Conservation (phyloP, 1,140 invertebrate genomes). For the Holotrichia oblita region DNA sequence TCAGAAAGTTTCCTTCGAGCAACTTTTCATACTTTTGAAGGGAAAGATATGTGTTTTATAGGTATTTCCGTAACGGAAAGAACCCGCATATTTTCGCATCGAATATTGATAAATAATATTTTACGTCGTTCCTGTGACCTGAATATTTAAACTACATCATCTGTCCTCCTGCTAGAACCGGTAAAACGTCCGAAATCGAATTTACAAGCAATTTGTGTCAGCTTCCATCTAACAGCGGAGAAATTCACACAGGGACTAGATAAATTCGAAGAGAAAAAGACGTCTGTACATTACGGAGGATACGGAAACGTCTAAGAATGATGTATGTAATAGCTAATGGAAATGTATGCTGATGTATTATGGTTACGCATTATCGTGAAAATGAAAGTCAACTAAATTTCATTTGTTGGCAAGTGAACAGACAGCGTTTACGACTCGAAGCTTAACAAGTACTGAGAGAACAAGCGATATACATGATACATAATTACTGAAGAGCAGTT, state of each 20-base stretch:
- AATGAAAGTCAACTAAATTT: too few relatives aligned
- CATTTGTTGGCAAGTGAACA: too few relatives aligned
- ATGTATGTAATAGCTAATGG: background rate
- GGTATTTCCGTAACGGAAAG: background rate
- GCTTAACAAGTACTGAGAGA: too few relatives aligned
- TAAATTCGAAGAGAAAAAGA: constrained; percentile 22
- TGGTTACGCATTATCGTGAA: background rate
- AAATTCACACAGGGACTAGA: constrained; percentile 19
- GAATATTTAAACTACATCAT: constrained; percentile 35
- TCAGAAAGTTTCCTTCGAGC: too few relatives aligned
- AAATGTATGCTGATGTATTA: background rate
- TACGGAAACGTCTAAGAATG: background rate
- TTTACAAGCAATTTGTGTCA: constrained; percentile 32
- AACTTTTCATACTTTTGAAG: too few relatives aligned
- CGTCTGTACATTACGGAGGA: background rate
- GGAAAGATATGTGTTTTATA: background rate
- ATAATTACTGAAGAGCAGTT: too few relatives aligned
- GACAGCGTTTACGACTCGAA: too few relatives aligned
- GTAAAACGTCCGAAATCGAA: constrained; percentile 36
- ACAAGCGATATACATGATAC: too few relatives aligned
- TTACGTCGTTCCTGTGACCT: constrained; percentile 16
- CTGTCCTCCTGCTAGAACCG: constrained; percentile 10
- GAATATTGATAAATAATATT: constrained; percentile 33
- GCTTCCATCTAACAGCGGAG: background rate
- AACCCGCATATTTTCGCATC: background rate